Conservation (phyloP, 2,113 vertebrate species). For the Upupa epops region DNA sequence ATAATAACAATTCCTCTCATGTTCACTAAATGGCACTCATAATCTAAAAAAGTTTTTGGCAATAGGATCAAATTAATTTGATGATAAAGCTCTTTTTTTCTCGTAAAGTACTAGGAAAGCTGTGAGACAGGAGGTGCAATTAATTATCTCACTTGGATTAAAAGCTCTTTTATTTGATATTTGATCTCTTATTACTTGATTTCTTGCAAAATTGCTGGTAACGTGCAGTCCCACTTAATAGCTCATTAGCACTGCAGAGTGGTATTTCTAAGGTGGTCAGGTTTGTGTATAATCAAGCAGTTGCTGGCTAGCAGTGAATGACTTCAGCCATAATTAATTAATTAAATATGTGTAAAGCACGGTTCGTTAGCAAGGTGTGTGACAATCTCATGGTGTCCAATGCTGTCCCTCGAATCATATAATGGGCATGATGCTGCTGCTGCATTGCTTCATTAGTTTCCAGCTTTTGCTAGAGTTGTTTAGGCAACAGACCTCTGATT, state of each 20-base stretch:
- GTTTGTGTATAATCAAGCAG: constrained; percentile 63
- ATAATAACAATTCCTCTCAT: constrained; percentile 39
- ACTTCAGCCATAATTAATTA: constrained; percentile 69
- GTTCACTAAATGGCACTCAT: constrained; percentile 28
- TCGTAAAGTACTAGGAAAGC: constrained; percentile 48
- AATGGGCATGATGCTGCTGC: constrained; percentile 38
- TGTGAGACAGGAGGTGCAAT: constrained; percentile 62
- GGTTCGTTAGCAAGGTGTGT: constrained; percentile 66
- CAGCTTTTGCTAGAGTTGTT: constrained; percentile 22
- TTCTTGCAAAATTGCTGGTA: constrained; percentile 61
- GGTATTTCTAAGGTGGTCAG: constrained; percentile 59
- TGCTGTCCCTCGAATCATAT: constrained; percentile 45
- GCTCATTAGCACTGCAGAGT: constrained; percentile 44
- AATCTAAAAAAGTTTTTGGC: constrained; percentile 31
- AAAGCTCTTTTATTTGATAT: constrained; percentile 66
- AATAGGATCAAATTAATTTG: constrained; percentile 57
- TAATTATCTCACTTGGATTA: constrained; percentile 67
- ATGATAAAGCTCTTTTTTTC: constrained; percentile 55
- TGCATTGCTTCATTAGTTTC: constrained; percentile 51
- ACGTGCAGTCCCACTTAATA: constrained; percentile 44
- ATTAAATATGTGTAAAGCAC: constrained; percentile 69
- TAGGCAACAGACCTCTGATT: constrained; percentile 28
- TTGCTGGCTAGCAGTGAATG: constrained; percentile 48
- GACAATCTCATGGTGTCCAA: constrained; percentile 23
- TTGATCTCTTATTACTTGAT: constrained; percentile 68